Percentiles rank a stretch among this genome's conserved stretches.
These are phyloP conservation scores for Oscheius myriophilus DNA, from an alignment of 2,888 invertebrate species.

Conservation along the genomic window DNA sequence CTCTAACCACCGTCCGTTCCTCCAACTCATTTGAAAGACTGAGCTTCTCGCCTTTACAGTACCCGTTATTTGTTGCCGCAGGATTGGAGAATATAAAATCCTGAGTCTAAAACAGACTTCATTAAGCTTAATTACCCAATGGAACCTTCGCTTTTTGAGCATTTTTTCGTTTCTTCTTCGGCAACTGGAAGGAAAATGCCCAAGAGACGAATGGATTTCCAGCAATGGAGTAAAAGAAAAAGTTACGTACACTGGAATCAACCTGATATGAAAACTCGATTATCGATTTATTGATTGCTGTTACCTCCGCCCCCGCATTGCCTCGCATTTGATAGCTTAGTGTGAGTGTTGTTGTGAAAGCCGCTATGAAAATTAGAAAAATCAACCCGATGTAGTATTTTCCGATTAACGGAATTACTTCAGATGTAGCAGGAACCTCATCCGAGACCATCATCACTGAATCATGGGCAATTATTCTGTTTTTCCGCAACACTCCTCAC, in stretches of 20 bases:
- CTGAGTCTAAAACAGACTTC: slow-evolving; percentile 2
- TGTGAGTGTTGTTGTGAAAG: slow-evolving; percentile 66
- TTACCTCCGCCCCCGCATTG: slow-evolving; percentile 60
- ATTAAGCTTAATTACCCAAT: background rate
- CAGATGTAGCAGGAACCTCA: slow-evolving; percentile 66
- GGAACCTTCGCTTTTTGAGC: slow-evolving; percentile 3
- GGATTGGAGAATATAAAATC: slow-evolving; percentile 24
- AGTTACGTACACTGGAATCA: slow-evolving; percentile 53
- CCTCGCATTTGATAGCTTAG: slow-evolving; percentile 66
- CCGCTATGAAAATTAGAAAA: slow-evolving; percentile 65
- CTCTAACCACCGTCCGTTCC: background rate
- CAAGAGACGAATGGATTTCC: slow-evolving; percentile 57
- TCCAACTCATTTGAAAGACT: slow-evolving; percentile 1
- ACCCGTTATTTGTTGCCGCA: slow-evolving; percentile 18
- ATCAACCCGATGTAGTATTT: slow-evolving; percentile 68
- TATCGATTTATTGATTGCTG: background rate
- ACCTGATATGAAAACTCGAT: slow-evolving; percentile 36
- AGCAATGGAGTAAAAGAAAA: slow-evolving; percentile 60
- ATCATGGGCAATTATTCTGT: slow-evolving; percentile 13
- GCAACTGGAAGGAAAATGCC: slow-evolving; percentile 63
- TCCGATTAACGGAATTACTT: slow-evolving; percentile 67
- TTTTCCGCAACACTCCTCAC: slow-evolving; percentile 30
- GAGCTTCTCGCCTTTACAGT: slow-evolving; percentile 24
- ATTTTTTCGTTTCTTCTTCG: slow-evolving; percentile 32
- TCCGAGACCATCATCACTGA: slow-evolving; percentile 67